These are phyloP conservation scores for Gorsachius goisagi DNA, from an alignment of 2,113 vertebrate genomes.

Conservation along the genomic window DNA sequence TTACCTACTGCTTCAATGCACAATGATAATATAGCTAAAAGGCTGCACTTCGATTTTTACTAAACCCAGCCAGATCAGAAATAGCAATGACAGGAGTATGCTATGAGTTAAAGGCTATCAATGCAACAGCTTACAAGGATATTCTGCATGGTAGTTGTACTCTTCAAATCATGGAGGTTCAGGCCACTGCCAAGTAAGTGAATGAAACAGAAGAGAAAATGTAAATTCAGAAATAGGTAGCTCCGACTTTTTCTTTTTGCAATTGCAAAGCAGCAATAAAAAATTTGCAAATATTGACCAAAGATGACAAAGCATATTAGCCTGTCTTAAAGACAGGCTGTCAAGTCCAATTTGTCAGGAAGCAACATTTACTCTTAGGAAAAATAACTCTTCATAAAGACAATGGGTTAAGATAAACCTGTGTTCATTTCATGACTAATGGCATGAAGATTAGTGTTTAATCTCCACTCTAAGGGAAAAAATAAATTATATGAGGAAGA, in stretches of 20 bases:
- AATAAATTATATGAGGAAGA: neutral
- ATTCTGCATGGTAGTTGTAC: neutral
- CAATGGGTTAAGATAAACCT: neutral
- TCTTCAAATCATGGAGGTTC: neutral
- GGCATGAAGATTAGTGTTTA: neutral
- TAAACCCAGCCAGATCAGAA: conserved; percentile 14
- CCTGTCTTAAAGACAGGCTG: neutral
- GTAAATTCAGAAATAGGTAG: neutral
- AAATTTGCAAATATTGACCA: neutral
- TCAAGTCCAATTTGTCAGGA: neutral
- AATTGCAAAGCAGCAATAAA: neutral
- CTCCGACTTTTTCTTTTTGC: neutral
- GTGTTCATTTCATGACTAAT: neutral
- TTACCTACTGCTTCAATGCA: conserved; percentile 16
- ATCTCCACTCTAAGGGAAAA: neutral
- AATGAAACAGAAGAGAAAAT: neutral
- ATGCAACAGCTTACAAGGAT: neutral
- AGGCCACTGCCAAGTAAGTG: neutral
- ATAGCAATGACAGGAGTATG: neutral
- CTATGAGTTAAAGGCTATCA: conserved; percentile 6
- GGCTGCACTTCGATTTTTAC: neutral
- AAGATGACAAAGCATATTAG: neutral
- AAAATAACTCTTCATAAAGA: neutral
- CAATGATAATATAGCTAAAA: conserved; percentile 43
- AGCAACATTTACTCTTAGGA: neutral